phyloP scores from a whole-genome alignment of 2,888 invertebrate species.

The Lordiphosa andalusiaca region DNA sequence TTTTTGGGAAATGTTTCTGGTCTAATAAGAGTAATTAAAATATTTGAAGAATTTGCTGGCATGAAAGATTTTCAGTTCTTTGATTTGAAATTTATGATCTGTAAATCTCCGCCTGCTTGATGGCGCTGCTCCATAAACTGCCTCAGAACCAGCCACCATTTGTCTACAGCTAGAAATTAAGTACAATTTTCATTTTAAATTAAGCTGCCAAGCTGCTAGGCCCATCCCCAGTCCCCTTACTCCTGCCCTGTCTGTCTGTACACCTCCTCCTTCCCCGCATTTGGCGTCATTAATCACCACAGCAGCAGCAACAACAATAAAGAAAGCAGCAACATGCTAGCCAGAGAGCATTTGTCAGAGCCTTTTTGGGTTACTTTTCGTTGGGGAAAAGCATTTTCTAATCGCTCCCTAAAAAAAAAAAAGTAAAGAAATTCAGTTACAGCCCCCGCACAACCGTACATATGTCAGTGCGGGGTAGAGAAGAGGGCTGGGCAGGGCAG shows the following conservation, averaged over 20 bases:
- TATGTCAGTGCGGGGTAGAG: slow-evolving; percentile 41
- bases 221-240: slow-evolving; percentile 11
- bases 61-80: too few relatives aligned
- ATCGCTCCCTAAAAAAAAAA: slow-evolving; percentile 40
- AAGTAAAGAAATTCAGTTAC: slow-evolving; percentile 20
- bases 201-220: slow-evolving; percentile 58
- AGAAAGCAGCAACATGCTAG: slow-evolving; percentile 35
- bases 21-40: slow-evolving; percentile 8
- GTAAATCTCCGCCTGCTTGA: background rate
- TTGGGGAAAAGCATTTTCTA: slow-evolving; percentile 56
- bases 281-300: slow-evolving; percentile 70
- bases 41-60: too few relatives aligned
- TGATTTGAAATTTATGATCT: too few relatives aligned
- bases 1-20: slow-evolving; percentile 2
- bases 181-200: slow-evolving; percentile 73
- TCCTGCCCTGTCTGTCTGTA: background rate
- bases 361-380: slow-evolving; percentile 66
- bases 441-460: slow-evolving; percentile 22
- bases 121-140: slow-evolving; percentile 5
- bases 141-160: background rate
- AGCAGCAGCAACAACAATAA: slow-evolving; percentile 45
- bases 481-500: background rate
- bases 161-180: slow-evolving; percentile 58
- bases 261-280: slow-evolving; percentile 51
- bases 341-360: slow-evolving; percentile 67